Conservation (phyloP, 2,888 invertebrate genomes). For the Plebejus anna region DNA sequence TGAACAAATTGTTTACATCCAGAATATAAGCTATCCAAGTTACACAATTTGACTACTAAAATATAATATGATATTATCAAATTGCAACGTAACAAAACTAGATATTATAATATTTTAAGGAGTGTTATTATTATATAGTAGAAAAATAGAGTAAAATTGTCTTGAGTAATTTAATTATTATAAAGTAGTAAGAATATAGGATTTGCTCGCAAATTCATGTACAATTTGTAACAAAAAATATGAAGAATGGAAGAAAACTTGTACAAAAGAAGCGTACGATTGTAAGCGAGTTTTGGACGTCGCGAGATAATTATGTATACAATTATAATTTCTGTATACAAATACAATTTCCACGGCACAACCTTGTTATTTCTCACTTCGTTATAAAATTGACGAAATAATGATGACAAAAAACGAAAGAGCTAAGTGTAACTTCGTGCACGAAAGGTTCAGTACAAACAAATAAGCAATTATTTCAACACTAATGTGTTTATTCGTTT, state of each 20-base stretch:
- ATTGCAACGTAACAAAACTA: neutral
- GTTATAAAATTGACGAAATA: neutral
- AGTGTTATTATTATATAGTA: neutral
- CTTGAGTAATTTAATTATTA: neutral
- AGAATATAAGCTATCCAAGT: no score
- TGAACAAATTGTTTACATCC: no score
- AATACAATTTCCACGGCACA: slow-evolving; percentile 1
- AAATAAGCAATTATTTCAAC: no score
- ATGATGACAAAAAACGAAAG: neutral
- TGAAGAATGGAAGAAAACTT: neutral
- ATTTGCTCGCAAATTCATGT: neutral
- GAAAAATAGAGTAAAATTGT: neutral
- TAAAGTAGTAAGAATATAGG: neutral
- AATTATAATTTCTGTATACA: neutral
- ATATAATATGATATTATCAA: neutral
- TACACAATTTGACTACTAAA: neutral
- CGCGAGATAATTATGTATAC: slow-evolving; percentile 1
- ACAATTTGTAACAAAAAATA: neutral
- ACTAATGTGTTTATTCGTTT: no score
- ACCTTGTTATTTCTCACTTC: slow-evolving; percentile 10
- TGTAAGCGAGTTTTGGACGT: neutral
- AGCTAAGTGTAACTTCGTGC: neutral
- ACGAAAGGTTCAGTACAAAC: neutral
- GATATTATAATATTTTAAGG: neutral
- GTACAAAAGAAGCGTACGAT: neutral